Base-by-base conservation (phyloP, 2,797 vertebrate species). In the Myiotriccus ornatus region DNA sequence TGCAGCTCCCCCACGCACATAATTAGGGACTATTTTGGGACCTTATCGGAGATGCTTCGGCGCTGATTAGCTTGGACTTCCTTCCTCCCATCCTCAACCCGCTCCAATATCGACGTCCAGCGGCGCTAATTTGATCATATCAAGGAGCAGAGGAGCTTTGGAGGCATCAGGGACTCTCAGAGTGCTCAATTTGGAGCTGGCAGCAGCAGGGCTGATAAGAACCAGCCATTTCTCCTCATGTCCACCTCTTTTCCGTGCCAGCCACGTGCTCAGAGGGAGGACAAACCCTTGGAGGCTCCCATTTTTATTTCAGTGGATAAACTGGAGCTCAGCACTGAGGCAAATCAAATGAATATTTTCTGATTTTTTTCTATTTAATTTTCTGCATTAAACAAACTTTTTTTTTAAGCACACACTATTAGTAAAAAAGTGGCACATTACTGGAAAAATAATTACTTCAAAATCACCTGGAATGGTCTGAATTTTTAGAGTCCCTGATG, bases 11-110 rank as follows among this genome's bases (percentile, higher is more conserved):
- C 75, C 75, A 7, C 23, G 2, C 53, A 24, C 27, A 16, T 49
- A 46, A 87, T 91, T 39, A 49, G 74, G 32, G 84, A 44, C 64
- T 86, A 56, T 86, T 80, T 89, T 21, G 64, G 90, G 75, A 28
- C 77, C 76, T 92, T 86, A 79, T 88, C 74, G 49, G 79, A 89
- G 55, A 59, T 65, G 55, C 52, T 82, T 87, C 50, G 53, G 39
- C 80, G 77, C 75, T 64, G 84, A 95, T 94, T 79, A 96, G 75
- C 78, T 60, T 27, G 69, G 73, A 64, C 88, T 96, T 93, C 92
- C 93, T 96, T 96, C 91, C 91, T 83, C 91, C 70, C 78, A 32
- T 89, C 90, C 65, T 20, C 75, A 59, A 27, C 50, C 87, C 55
- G 23, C 69, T 77, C 84, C 70, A 70, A 57, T 63, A 84, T 46